These are phyloP conservation scores for Hydrophis major DNA, from an alignment of 2,797 vertebrate species.

Conservation along the genomic window DNA sequence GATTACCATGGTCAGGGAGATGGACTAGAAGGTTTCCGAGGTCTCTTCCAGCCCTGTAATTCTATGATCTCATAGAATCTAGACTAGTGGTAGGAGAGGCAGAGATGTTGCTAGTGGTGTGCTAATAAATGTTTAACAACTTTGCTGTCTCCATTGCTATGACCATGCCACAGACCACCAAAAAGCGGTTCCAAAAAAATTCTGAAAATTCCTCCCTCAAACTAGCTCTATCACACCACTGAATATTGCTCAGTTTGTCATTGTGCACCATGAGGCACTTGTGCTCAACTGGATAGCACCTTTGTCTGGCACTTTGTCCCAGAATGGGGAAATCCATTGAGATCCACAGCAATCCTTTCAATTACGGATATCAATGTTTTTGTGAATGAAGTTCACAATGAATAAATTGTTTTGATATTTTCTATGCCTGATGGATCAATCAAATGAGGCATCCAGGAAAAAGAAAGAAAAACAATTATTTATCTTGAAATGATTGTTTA, in stretches of 20 bases:
- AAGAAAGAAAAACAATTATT: neutral
- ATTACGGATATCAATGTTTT: neutral
- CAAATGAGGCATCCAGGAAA: neutral
- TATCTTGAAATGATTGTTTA: neutral
- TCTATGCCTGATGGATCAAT: neutral
- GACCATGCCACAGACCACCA: neutral
- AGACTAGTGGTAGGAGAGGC: neutral
- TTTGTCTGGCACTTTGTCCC: neutral
- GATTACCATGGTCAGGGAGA: too few species aligned
- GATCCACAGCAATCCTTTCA: neutral
- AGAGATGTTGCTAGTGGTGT: neutral
- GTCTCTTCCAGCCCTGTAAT: too few species aligned
- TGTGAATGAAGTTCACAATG: neutral
- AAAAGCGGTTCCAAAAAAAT: neutral
- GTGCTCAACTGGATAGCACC: neutral
- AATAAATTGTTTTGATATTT: neutral
- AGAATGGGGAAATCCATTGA: neutral
- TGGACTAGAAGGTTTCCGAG: too few species aligned
- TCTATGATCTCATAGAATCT: neutral
- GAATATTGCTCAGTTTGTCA: neutral
- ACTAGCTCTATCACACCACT: neutral
- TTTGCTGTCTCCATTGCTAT: neutral
- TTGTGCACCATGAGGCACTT: neutral
- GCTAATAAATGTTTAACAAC: neutral
- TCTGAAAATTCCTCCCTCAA: neutral